phyloP scores from a whole-genome alignment of 1,140 invertebrate species.

The Calosoma granatense region DNA sequence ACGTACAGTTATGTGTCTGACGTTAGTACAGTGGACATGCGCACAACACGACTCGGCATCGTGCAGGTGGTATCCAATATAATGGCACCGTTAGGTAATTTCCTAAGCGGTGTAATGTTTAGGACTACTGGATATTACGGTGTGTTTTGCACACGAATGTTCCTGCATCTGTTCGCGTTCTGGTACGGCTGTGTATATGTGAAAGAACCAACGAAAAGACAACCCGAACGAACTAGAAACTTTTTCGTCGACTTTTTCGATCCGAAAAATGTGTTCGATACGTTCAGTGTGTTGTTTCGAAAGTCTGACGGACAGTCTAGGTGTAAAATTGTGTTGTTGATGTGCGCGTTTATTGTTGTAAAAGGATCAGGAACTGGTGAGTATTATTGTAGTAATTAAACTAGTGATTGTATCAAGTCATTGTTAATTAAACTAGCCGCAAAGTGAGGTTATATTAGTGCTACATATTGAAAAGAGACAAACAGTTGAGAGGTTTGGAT shows the following conservation, averaged over 20 bases:
- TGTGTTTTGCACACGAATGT: not conserved
- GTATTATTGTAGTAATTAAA: too few species aligned
- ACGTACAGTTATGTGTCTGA: not conserved
- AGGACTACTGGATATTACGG: not conserved
- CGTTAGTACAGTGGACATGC: not conserved
- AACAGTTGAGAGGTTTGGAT: too few species aligned
- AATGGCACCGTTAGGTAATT: not conserved
- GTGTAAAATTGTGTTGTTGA: not conserved
- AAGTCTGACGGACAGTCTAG: not conserved
- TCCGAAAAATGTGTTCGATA: not conserved
- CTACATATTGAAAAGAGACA: too few species aligned
- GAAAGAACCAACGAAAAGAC: not conserved
- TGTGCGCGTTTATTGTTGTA: not conserved
- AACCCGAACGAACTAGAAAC: not conserved
- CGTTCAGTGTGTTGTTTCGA: not conserved
- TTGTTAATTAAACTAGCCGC: too few species aligned
- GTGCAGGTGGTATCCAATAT: not conserved
- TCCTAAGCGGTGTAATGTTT: not conserved
- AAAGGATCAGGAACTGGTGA: not conserved
- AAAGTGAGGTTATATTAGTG: too few species aligned
- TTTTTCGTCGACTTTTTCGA: not conserved
- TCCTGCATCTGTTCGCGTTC: not conserved
- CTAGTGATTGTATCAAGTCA: too few species aligned
- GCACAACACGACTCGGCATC: constrained; percentile 1
- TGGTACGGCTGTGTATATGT: not conserved